Conservation (phyloP, 2,888 invertebrate genomes). For the Yponomeuta evonymella region DNA sequence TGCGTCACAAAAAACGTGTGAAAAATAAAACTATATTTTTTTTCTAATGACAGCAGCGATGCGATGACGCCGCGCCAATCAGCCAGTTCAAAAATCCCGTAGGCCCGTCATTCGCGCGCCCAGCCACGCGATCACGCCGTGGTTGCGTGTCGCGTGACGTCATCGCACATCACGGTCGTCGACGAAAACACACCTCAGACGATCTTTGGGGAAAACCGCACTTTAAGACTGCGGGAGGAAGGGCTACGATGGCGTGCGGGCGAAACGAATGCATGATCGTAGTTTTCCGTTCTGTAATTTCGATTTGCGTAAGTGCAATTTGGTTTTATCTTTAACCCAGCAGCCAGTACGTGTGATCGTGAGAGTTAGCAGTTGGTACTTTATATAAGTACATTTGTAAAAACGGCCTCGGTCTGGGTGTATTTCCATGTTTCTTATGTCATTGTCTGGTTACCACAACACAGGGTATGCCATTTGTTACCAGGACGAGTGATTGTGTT, state of each 20-base stretch:
- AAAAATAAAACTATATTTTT: too few relatives aligned
- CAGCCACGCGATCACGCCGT: slow-evolving; percentile 18
- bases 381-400: too few relatives aligned
- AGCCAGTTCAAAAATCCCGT: not conserved
- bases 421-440: too few relatives aligned
- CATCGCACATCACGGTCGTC: slow-evolving; percentile 14
- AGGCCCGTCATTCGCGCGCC: slow-evolving; percentile 11
- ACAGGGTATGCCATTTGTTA: too few relatives aligned
- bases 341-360: not conserved
- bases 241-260: not conserved
- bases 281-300: slow-evolving; percentile 47
- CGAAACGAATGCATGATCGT: slow-evolving; percentile 25
- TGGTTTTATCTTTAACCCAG: not conserved
- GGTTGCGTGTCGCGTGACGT: slow-evolving; percentile 18
- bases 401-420: too few relatives aligned
- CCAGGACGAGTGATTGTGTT: too few relatives aligned
- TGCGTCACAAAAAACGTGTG: too few relatives aligned
- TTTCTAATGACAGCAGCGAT: too few relatives aligned
- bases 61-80: not conserved
- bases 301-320: slow-evolving; percentile 39
- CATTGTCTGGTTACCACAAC: too few relatives aligned
- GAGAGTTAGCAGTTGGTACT: too few relatives aligned
- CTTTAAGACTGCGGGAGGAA: not conserved
- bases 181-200: slow-evolving; percentile 8
- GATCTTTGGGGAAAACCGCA: not conserved